Conservation (phyloP, 1,140 invertebrate genomes). For the Agrilus planipennis region DNA sequence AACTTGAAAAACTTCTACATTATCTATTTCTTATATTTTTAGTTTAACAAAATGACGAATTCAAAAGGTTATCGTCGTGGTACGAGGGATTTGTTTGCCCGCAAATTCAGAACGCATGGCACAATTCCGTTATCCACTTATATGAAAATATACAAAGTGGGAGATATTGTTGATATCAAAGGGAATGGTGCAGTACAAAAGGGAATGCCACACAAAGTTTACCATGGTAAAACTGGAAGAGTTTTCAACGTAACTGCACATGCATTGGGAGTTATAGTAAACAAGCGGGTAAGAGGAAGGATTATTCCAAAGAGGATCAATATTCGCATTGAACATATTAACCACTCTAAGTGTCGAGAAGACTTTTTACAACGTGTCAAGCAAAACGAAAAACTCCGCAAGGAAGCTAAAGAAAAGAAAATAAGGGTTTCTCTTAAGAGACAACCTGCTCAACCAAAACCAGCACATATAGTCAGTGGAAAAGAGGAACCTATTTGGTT, state of each 20-base stretch:
- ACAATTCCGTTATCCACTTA: conserved; percentile 91
- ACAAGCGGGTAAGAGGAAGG: conserved; percentile 88
- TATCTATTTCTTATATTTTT: conserved; percentile 1
- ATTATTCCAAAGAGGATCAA: conserved; percentile 96
- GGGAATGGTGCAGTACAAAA: conserved; percentile 99
- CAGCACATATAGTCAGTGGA: conserved; percentile 78
- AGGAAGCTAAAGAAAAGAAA: conserved; percentile 72
- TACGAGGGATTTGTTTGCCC: conserved; percentile 93
- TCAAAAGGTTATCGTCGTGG: conserved; percentile 96
- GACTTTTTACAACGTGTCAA: conserved; percentile 92
- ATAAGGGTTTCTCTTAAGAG: conserved; percentile 64
- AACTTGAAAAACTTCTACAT: too few relatives aligned
- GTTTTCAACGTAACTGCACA: conserved; percentile 97
- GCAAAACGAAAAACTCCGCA: conserved; percentile 72
- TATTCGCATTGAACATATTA: conserved; percentile 93
- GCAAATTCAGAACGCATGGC: conserved; percentile 89
- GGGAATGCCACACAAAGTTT: conserved; percentile 98
- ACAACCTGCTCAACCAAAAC: conserved; percentile 72
- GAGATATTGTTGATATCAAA: conserved; percentile 98
- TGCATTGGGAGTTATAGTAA: conserved; percentile 97
- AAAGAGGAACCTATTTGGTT: conserved; percentile 67
- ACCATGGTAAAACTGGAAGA: conserved; percentile 96
- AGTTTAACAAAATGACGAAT: conserved; percentile 76
- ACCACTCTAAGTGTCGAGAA: conserved; percentile 90
- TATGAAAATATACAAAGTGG: conserved; percentile 94